Percentiles rank a stretch among this genome's conserved stretches.
phyloP scores from a whole-genome alignment of 1,140 invertebrate genomes.

The Chrysomallon squamiferum region DNA sequence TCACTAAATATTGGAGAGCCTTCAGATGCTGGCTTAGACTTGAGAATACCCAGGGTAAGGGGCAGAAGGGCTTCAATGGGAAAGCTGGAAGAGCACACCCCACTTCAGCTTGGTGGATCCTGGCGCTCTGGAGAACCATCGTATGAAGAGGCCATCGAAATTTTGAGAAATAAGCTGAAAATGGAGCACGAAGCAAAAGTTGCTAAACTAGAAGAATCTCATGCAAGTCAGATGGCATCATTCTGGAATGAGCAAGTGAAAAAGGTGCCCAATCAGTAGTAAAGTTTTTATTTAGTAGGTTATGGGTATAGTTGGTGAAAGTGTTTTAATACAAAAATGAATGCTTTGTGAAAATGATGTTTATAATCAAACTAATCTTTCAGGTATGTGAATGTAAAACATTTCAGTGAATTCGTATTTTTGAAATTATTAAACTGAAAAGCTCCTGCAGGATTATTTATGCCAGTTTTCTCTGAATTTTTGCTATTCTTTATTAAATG shows the following conservation, averaged over 20 bases:
- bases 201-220: constrained; percentile 11
- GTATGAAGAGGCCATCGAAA: constrained; percentile 41
- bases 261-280: constrained; percentile 12
- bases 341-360: no score
- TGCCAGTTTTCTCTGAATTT: no score
- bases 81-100: background rate
- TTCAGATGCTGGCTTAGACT: background rate
- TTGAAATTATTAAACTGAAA: no score
- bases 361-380: no score
- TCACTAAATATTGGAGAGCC: background rate
- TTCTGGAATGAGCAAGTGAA: constrained; percentile 15
- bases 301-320: background rate
- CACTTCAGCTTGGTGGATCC: background rate
- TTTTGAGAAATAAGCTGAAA: constrained; percentile 38
- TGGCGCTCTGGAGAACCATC: constrained; percentile 30
- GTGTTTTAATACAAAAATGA: no score
- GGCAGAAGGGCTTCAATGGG: background rate
- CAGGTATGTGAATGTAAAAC: no score
- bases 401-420: no score
- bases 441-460: no score
- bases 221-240: constrained; percentile 14
- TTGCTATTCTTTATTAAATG: no score
- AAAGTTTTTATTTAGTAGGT: background rate
- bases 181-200: constrained; percentile 20
- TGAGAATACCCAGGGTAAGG: background rate